Conservation (phyloP, 53 echinoderm and acorn worm genomes). For the Antedon mediterranea region DNA sequence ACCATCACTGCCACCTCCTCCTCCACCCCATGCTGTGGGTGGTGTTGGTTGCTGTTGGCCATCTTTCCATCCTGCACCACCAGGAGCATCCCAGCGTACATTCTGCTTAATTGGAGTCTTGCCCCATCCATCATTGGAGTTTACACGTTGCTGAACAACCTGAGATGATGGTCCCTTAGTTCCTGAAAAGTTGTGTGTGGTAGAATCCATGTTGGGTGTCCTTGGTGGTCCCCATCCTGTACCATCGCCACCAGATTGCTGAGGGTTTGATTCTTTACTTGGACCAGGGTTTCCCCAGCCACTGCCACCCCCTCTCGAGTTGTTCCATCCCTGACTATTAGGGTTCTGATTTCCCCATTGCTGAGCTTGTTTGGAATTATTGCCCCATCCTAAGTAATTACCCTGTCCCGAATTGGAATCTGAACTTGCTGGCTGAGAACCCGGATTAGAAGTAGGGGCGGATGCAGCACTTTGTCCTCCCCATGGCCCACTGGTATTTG, state of each 20-base stretch:
- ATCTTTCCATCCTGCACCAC: constrained; percentile 10
- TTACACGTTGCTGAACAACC: neutral
- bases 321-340: neutral
- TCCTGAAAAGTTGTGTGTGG: neutral
- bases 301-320: constrained; percentile 12
- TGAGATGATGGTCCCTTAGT: neutral
- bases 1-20: constrained; percentile 19
- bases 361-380: neutral
- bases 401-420: constrained; percentile 1
- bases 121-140: constrained; percentile 57
- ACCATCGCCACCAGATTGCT: neutral
- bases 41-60: constrained; percentile 14
- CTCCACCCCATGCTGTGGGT: constrained; percentile 12
- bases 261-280: neutral
- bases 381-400: neutral
- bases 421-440: neutral
- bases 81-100: constrained; percentile 29
- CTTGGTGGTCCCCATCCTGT: neutral
- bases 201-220: neutral
- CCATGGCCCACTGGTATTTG: constrained; percentile 3
- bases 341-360: neutral
- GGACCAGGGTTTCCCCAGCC: constrained; percentile 10
- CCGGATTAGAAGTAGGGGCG: neutral
- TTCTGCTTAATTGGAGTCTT: constrained; percentile 85
- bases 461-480: neutral